Evolutionary conservation across 2,888 invertebrate genomes (phyloP), one percentile per base, ranked within the genome.

Genomic region (Acronicta psi): DNA sequence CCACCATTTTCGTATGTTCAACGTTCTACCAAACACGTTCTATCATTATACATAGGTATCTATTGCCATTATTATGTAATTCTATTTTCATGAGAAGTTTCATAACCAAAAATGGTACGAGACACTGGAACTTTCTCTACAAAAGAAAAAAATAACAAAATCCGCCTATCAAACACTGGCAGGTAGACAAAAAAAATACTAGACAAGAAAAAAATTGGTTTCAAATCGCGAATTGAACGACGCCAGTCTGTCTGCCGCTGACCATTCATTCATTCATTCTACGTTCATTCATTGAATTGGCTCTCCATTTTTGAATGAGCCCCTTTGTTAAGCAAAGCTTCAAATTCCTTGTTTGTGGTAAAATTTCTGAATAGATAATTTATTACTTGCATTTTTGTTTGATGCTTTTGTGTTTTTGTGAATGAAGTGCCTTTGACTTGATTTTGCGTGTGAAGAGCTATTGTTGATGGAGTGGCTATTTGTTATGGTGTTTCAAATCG

Each of bases 211-310:
- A 75, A 77, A 75, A 75, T 66, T 54, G 60, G 64, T 64, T 66
- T 69, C 69, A 79, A 86, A 87, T 80, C 59, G 75, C 79, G 64
- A 79, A 79, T 81, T 84, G 80, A 83, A 77, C 79, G 87, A 79
- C 83, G 86, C 86, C 86, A 75, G 72, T 59, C 70, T 75, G 86
- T 86, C 87, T 87, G 77, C 59, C 75, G 64, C 72, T 23, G 44
- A 57, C 60, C 80, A 72, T 82, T 82, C 82, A 84, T 83, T 80
- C 77, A 79, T 70, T 45, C 46, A 44, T 55, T 71, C 73, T 71
- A 74, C 69, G 69, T 69, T 75, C 77, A 77, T 80, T 84, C 73
- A 75, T 71, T 6, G 69, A 70, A 77, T 58, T 63, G 64, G 60
- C 67, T 60, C 74, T 63, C 60, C 31, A 65, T 57, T 77, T 65